These are phyloP conservation scores for Orchesella flavescens DNA, from an alignment of 2,888 invertebrate genomes.

Conservation along the genomic window DNA sequence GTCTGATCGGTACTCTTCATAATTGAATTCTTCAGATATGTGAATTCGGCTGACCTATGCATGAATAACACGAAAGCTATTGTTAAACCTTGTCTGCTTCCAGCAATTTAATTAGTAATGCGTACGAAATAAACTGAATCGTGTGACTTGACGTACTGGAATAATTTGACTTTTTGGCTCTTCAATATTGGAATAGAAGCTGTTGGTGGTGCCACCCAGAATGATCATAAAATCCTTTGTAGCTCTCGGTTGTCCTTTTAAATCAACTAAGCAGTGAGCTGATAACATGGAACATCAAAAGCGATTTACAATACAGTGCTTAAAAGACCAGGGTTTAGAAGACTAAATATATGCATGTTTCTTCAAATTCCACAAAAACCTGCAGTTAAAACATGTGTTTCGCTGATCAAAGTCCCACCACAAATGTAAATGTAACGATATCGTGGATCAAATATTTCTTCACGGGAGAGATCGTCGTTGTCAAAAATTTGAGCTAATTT, in stretches of 20 bases:
- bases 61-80: too few species aligned
- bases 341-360: too few species aligned
- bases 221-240: constrained; percentile 58
- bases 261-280: constrained; percentile 54
- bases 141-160: constrained; percentile 29
- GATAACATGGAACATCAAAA: constrained; percentile 10
- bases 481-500: constrained; percentile 53
- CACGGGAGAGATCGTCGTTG: constrained; percentile 50
- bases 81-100: too few species aligned
- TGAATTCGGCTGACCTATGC: constrained; percentile 38
- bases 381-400: not conserved
- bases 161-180: constrained; percentile 56
- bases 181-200: constrained; percentile 40
- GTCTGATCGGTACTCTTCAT: constrained; percentile 53
- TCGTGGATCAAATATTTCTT: constrained; percentile 49
- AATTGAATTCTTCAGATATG: constrained; percentile 50
- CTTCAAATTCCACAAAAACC: too few species aligned
- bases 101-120: not conserved
- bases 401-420: constrained; percentile 51
- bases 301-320: too few species aligned
- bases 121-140: not conserved
- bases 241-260: constrained; percentile 22
- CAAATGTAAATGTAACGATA: constrained; percentile 58
- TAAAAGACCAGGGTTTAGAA: too few species aligned
- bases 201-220: constrained; percentile 53